A percentile compares a stretch with the other conserved stretches of the same genome.
These are phyloP conservation scores for Pangasianodon gigas DNA, from an alignment of 2,113 vertebrate genomes.

Conservation along the genomic window DNA sequence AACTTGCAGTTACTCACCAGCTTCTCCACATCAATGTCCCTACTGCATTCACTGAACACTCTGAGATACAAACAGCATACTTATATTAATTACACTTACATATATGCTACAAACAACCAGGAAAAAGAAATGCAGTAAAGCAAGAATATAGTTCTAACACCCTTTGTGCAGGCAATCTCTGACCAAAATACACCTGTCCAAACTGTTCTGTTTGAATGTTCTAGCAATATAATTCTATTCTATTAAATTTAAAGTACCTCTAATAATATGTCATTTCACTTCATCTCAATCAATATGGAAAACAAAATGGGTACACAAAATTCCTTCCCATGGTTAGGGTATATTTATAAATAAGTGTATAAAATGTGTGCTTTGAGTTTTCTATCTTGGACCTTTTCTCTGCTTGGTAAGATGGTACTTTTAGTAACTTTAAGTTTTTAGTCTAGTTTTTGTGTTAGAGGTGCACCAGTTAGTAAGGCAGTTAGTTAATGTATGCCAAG, in stretches of 20 bases:
- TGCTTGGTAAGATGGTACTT: neutral
- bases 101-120: neutral
- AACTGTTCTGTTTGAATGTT: neutral
- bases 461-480: neutral
- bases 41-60: constrained; percentile 61
- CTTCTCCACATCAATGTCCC: constrained; percentile 43
- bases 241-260: neutral
- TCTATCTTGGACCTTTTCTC: neutral
- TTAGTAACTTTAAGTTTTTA: neutral
- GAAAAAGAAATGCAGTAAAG: neutral
- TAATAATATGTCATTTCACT: neutral
- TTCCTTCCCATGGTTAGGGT: neutral
- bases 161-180: neutral
- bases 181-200: neutral
- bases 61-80: constrained; percentile 52
- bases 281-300: neutral
- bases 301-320: neutral
- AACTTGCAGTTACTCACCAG: constrained; percentile 62
- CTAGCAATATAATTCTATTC: neutral
- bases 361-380: neutral
- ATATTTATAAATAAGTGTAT: neutral
- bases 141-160: neutral
- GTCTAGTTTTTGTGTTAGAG: neutral
- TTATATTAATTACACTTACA: neutral
- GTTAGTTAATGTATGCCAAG: neutral